Base-by-base conservation (phyloP, 1,140 invertebrate species). In the Formica exsecta region DNA sequence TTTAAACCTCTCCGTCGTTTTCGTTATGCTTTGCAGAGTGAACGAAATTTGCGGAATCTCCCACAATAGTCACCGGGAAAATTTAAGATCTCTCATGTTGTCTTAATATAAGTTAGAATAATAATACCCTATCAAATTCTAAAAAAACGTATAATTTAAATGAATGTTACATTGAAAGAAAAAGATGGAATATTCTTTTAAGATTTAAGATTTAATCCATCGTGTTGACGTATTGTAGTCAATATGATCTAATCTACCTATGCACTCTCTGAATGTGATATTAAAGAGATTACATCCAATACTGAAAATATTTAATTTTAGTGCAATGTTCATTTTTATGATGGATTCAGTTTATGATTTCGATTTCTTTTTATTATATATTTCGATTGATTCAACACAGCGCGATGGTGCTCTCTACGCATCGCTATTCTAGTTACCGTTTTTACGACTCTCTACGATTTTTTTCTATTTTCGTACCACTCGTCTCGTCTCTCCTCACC, bases 391-490 rank as follows among this genome's bases (percentile, higher is more conserved):
- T 44, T n/a, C 22, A 44, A 11, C 64, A 48, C 48, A 38, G n/a
- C 29, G 9, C 64, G 22, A 29, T 59, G 22, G 65, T 65, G 32
- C 66, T 66, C 65, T 65, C 65, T 65, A 66, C 61, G 54, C 36
- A 80, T 70, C 22, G 54, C 68, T 41, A 44, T 59, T 71, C 38
- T 54, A 57, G 68, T 83, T 73, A 44, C 79, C 54, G 68, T 38
- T 73, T 83, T 83, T 83, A 83, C 54, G 41, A 74, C 36, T 38
- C 38, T 74, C 57, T 38, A 54, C 54, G 68, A 83, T 83, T 61
- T 83, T 51, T 74, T 83, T 48, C 79, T 73, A 83, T 83, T 83
- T 61, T 54, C 68, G 25, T 25, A 29, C 66, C 36, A 81, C 79
- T 71, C 64, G 32, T 70, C 66, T 73, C 66, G 66, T 81, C 19